Evolutionary conservation across 2,888 invertebrate genomes (phyloP).

Genomic region (Cephalotes varians): DNA sequence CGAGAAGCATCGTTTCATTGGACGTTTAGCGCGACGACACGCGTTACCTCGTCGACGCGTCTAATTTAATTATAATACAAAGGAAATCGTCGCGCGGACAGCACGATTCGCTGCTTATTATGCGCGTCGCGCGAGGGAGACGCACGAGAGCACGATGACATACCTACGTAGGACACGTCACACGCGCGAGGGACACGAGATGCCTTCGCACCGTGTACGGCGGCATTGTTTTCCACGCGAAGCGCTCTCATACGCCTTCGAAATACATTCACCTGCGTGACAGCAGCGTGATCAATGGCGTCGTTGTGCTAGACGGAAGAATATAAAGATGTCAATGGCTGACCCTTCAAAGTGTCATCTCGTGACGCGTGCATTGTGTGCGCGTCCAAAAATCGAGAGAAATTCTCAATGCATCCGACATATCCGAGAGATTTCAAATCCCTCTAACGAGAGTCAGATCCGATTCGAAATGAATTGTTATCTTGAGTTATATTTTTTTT

Average conservation of each 20-base stretch:
- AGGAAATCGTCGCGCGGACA: conserved; percentile 58
- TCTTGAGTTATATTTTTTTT: background rate
- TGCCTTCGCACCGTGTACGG: conserved; percentile 38
- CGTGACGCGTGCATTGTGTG: conserved; percentile 4
- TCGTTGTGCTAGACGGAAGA: conserved; percentile 33
- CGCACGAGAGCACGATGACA: conserved; percentile 47
- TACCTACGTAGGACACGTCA: conserved; percentile 44
- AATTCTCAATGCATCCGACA: background rate
- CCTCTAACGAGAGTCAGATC: background rate
- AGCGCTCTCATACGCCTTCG: conserved; percentile 45
- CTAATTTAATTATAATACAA: conserved; percentile 74
- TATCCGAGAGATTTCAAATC: background rate
- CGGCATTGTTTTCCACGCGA: conserved; percentile 41
- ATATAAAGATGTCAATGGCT: conserved; percentile 52
- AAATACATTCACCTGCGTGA: conserved; percentile 53
- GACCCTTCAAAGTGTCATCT: conserved; percentile 4
- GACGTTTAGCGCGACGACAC: background rate
- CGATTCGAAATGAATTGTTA: too few species aligned
- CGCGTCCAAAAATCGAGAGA: conserved; percentile 11
- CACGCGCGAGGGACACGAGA: conserved; percentile 22
- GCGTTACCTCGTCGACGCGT: conserved; percentile 38
- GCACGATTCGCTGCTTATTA: conserved; percentile 61
- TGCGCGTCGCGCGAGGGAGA: conserved; percentile 56
- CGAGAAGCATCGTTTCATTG: conserved; percentile 2
- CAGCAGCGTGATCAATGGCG: conserved; percentile 54